Percentiles rank a stretch among this genome's conserved stretches.
Conservation (phyloP, 1,140 invertebrate genomes). For the Asbolus verrucosus region DNA sequence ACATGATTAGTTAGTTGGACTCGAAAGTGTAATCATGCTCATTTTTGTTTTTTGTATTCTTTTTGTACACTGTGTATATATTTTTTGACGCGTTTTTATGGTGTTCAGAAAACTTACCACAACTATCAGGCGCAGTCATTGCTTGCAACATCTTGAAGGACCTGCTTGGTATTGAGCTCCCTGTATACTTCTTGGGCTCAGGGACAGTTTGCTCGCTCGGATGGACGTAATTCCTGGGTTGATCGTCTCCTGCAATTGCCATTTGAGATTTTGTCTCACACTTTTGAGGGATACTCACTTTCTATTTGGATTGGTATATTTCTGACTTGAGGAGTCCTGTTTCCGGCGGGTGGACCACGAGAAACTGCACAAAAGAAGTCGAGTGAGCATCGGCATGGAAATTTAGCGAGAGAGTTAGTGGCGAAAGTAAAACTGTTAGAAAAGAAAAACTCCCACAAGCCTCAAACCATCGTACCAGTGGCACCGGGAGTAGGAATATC, state of each 20-base stretch:
- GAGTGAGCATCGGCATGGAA: not conserved
- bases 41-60: slow-evolving; percentile 6
- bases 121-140: slow-evolving; percentile 73
- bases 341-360: slow-evolving; percentile 33
- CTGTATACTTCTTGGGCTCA: slow-evolving; percentile 84
- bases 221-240: slow-evolving; percentile 70
- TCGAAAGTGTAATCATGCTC: slow-evolving; percentile 26
- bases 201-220: slow-evolving; percentile 76
- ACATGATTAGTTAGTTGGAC: slow-evolving; percentile 30
- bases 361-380: slow-evolving; percentile 40
- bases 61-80: slow-evolving; percentile 12
- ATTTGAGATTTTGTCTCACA: too few relatives aligned
- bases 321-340: slow-evolving; percentile 51
- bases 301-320: slow-evolving; percentile 62
- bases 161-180: slow-evolving; percentile 86
- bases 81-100: not conserved
- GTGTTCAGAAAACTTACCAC: slow-evolving; percentile 58
- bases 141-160: slow-evolving; percentile 88
- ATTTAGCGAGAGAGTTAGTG: slow-evolving; percentile 7
- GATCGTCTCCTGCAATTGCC: slow-evolving; percentile 59
- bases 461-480: slow-evolving; percentile 48
- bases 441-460: slow-evolving; percentile 26
- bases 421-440: slow-evolving; percentile 21
- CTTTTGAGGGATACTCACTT: too few relatives aligned
- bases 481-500: slow-evolving; percentile 7